Base-by-base conservation (phyloP, 37 sponge, comb jelly and placozoan genomes). In the Ianthella basta region DNA sequence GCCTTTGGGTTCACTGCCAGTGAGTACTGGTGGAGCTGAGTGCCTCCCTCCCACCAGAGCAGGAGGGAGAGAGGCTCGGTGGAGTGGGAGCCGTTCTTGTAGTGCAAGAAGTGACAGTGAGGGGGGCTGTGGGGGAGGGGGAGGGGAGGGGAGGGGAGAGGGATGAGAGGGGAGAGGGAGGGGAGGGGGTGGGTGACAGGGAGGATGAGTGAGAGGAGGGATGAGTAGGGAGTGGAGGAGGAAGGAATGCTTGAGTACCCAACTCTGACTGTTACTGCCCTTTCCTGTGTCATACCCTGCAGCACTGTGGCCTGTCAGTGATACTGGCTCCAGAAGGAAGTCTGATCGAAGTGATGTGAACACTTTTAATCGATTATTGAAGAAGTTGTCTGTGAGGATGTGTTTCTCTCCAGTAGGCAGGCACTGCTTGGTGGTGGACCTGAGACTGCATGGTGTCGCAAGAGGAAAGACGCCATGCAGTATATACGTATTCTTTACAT, bases 71-170 rank as follows among this genome's bases (percentile, higher is more conserved):
- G 60, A 33, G 90, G 82, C 0, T 53, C 55, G 0, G n/a, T 83
- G 73, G 40, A 53, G 23, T 10, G 1, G 29, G 16, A 15, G 44
- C 66, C 63, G 23, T 79, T 6, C 61, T 87, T 83, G 84, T 81
- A 87, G 66, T 85, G 53, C 19, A 91, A 33, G 59, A 87, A 87
- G 73, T 91, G 91, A 35, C 65, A 81, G 25, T 84, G 80, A 10
- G 91, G 85, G 27, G 19, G 19, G 1, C 88, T 84, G 20, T 24
- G n/a, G 55, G 34, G 38, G 54, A 56, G 18, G 10, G 19, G 4
- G 21, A 12, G 35, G 50, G 8, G 50, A 8, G 50, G 50, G 8
- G 50, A 8, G 50, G 50, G 8, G 50, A 8, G 50, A 8, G 8
- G 50, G 50, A 44, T 3, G 50, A 8, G 50, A 3, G 8, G 50